phyloP scores from a whole-genome alignment of 2,888 invertebrate species.

The Agrotis segetum region DNA sequence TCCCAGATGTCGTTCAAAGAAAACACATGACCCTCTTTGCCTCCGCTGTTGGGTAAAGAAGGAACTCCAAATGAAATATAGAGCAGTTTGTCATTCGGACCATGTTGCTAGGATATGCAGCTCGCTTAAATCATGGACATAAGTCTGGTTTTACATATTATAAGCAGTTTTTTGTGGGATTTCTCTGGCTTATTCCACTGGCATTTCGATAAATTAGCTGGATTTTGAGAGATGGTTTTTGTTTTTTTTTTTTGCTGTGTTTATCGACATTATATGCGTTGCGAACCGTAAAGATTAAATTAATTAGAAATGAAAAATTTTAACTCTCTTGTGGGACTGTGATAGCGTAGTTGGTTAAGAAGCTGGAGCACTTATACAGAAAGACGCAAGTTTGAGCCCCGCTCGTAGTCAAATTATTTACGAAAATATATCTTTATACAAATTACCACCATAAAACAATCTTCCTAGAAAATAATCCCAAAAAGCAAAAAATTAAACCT shows the following conservation, averaged over 20 bases:
- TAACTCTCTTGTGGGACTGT: too few relatives aligned
- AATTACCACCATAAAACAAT: too few relatives aligned
- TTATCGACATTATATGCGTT: background rate
- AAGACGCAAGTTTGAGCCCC: too few relatives aligned
- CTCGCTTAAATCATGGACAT: conserved; percentile 42
- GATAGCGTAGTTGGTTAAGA: too few relatives aligned
- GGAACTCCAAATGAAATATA: conserved; percentile 46
- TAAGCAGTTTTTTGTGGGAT: conserved; percentile 25
- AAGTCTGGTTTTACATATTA: conserved; percentile 21
- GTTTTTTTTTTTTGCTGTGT: background rate
- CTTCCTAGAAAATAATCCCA: background rate
- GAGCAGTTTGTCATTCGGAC: conserved; percentile 43
- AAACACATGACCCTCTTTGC: conserved; percentile 46
- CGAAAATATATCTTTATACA: too few relatives aligned
- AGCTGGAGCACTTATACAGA: too few relatives aligned
- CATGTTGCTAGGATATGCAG: conserved; percentile 33
- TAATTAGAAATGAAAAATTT: too few relatives aligned
- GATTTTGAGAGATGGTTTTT: background rate
- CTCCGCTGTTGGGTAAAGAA: conserved; percentile 22
- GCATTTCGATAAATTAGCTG: background rate
- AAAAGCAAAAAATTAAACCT: conserved; percentile 40
- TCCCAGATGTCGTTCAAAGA: conserved; percentile 18
- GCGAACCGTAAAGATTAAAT: too few relatives aligned
- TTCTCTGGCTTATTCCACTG: background rate
- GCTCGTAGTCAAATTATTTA: too few relatives aligned